A percentile compares a stretch with the other conserved stretches of the same genome.
These are phyloP conservation scores for Ursus arctos DNA, from an alignment of 2,113 vertebrate species.

Conservation along the genomic window DNA sequence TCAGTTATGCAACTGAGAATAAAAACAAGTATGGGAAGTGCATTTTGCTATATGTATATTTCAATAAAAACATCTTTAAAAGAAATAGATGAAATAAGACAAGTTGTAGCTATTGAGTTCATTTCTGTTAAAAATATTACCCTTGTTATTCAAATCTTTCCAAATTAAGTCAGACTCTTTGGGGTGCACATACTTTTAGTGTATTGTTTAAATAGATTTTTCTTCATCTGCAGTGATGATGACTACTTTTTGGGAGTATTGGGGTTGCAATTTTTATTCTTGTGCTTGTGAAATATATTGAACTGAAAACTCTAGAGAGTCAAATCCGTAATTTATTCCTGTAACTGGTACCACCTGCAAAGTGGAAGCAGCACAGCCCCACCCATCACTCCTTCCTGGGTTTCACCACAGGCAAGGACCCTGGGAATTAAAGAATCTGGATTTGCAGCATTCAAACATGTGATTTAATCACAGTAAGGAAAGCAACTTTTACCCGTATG, in stretches of 20 bases:
- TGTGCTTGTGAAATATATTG: background rate
- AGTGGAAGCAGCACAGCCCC: background rate
- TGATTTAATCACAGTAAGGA: background rate
- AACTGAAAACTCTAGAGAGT: conserved; percentile 10
- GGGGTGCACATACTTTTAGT: background rate
- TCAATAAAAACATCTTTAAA: background rate
- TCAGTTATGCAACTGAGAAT: background rate
- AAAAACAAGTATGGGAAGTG: background rate
- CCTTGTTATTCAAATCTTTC: background rate
- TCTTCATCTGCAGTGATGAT: conserved; percentile 27
- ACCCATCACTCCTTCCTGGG: background rate
- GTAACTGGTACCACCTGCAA: conserved; percentile 30
- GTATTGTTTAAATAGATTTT: conserved; percentile 25
- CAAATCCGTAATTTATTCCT: background rate
- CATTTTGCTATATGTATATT: background rate
- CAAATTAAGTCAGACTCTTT: conserved; percentile 14
- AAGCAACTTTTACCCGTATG: background rate
- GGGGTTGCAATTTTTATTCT: background rate
- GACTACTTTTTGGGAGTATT: background rate
- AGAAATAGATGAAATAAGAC: background rate
- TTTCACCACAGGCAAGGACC: conserved; percentile 23
- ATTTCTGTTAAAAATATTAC: conserved; percentile 56
- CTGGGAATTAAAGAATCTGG: background rate
- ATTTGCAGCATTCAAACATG: background rate
- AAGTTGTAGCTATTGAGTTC: conserved; percentile 2